Conservation (phyloP, 2,113 vertebrate genomes). For the Lasiurus cinereus region DNA sequence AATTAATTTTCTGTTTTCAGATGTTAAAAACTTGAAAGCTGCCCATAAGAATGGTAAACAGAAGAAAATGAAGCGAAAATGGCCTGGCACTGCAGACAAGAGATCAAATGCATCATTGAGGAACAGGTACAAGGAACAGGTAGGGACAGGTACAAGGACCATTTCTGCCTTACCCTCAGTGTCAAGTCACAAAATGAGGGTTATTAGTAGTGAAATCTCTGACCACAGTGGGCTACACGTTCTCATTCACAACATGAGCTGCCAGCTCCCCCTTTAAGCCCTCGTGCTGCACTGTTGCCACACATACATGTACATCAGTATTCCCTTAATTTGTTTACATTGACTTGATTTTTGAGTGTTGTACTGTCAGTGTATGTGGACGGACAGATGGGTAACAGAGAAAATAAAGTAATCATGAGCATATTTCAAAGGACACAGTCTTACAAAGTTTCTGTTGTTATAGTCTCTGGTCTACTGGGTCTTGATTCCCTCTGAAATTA, state of each 20-base stretch:
- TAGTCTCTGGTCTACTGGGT: not conserved
- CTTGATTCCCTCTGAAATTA: conserved; percentile 11
- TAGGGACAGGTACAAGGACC: conserved; percentile 76
- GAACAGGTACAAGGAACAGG: conserved; percentile 70
- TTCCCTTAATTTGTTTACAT: too few species aligned
- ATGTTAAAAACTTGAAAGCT: conserved; percentile 90
- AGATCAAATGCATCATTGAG: conserved; percentile 75
- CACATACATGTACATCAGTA: too few species aligned
- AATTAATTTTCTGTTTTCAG: conserved; percentile 86
- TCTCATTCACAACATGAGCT: not conserved
- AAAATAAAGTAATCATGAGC: not conserved
- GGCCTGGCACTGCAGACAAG: conserved; percentile 91
- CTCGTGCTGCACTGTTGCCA: not conserved
- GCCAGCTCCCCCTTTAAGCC: not conserved
- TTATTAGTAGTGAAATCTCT: not conserved
- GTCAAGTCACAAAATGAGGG: not conserved
- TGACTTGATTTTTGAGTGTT: not conserved
- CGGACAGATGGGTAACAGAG: not conserved
- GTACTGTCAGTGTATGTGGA: not conserved
- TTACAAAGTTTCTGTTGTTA: not conserved
- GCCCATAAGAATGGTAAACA: conserved; percentile 92
- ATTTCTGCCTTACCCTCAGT: not conserved
- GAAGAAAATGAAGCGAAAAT: conserved; percentile 95
- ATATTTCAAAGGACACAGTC: not conserved
- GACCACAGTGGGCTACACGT: fast-evolving